These are phyloP conservation scores for Kradibia gibbosae DNA, from an alignment of 1,140 invertebrate genomes.

Conservation along the genomic window DNA sequence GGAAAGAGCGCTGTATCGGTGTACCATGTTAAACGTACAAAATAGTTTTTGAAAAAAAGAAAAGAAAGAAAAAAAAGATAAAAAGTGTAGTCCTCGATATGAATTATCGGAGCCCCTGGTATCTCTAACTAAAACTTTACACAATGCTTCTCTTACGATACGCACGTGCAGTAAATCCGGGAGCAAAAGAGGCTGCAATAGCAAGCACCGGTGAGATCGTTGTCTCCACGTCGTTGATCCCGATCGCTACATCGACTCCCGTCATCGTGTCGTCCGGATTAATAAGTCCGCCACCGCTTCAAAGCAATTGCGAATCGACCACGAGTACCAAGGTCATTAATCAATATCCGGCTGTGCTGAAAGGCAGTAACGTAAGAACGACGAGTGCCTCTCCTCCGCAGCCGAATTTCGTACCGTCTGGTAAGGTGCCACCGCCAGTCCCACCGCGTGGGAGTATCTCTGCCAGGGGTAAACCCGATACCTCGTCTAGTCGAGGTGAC, in stretches of 20 bases:
- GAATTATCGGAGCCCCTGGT: not conserved
- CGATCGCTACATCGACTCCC: conserved; percentile 65
- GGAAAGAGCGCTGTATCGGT: too few relatives aligned
- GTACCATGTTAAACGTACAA: too few relatives aligned
- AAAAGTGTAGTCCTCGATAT: too few relatives aligned
- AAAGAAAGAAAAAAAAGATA: too few relatives aligned
- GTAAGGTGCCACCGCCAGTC: conserved; percentile 84
- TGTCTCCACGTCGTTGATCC: conserved; percentile 49
- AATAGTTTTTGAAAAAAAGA: too few relatives aligned
- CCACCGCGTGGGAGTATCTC: conserved; percentile 81
- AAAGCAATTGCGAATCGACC: conserved; percentile 62
- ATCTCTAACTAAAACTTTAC: too few relatives aligned
- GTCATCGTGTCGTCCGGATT: conserved; percentile 67
- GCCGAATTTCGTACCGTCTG: conserved; percentile 65
- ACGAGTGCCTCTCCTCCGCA: conserved; percentile 62
- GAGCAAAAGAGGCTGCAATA: conserved; percentile 49
- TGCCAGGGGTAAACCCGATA: conserved; percentile 54
- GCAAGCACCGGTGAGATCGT: conserved; percentile 43
- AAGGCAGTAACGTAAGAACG: conserved; percentile 73
- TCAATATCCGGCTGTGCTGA: conserved; percentile 81
- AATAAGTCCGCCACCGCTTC: conserved; percentile 75
- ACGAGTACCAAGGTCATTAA: conserved; percentile 42
- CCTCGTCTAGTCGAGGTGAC: conserved; percentile 67
- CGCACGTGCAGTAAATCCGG: conserved; percentile 12
- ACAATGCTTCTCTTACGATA: conserved; percentile 3